Base-by-base conservation (phyloP, 2,113 vertebrate species). In the Promerops cafer region DNA sequence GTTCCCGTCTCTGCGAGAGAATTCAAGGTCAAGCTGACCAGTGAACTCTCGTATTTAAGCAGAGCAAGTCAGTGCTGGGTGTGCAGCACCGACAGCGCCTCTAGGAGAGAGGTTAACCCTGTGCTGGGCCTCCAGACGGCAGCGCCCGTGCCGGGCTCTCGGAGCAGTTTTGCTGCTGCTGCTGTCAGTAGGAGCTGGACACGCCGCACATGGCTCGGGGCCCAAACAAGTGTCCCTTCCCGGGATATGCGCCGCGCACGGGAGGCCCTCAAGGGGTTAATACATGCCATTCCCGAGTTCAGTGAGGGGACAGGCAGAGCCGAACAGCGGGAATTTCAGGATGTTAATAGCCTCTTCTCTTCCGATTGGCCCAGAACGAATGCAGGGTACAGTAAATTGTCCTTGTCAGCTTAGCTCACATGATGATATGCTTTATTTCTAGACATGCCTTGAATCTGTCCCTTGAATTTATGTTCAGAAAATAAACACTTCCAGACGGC, bases 391-490 rank as follows among this genome's bases (percentile, higher is more conserved):
- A 98, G 98, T 98, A 98, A 98, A 98, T 98, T 98, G 98, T 98
- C 97, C 98, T 98, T 98, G 98, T 98, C 98, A 98, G 98, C 97
- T 98, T 96, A 97, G 98, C 97, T 98, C 98, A 97, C 98, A 98
- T 98, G 98, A 98, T 98, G 98, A 98, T 98, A 98, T 98, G 98
- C 98, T 98, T 98, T 98, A 98, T 98, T 98, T 98, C 98, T 98
- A 98, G 98, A 98, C 98, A 98, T 98, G 98, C 98, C 98, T 98
- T 98, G 98, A 98, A 98, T 98, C 98, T 98, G 98, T 98, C 98
- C 98, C 95, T 97, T 98, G 98, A 98, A 98, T 98, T 98, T 98
- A 98, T 98, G 98, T 97, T 98, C 98, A 98, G 98, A 98, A 98
- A 98, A 98, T 98, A 98, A 98, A 98, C 98, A 98, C 98, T 98